Percentiles rank a stretch among this genome's conserved stretches.
phyloP scores from a whole-genome alignment of 2,113 vertebrate species.

The Daphoenositta chrysoptera region DNA sequence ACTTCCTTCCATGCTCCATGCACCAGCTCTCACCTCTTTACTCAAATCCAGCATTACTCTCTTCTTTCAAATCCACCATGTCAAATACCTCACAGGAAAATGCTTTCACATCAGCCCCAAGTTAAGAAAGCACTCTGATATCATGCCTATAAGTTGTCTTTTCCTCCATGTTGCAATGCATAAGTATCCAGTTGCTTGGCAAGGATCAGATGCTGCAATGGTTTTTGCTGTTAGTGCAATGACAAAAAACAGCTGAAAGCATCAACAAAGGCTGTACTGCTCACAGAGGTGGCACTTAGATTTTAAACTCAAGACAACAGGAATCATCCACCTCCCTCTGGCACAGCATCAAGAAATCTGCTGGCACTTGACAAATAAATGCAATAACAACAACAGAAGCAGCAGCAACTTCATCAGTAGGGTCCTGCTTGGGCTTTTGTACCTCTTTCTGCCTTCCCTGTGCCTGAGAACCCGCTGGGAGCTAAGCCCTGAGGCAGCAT shows the following conservation, averaged over 20 bases:
- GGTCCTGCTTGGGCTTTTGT: not conserved
- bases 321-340: not conserved
- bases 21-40: not conserved
- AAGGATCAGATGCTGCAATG: not conserved
- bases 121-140: not conserved
- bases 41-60: not conserved
- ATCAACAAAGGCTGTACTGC: not conserved
- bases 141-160: not conserved
- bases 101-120: not conserved
- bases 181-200: not conserved
- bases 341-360: not conserved
- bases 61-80: not conserved
- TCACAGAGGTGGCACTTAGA: not conserved
- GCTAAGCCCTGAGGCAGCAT: not conserved
- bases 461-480: not conserved
- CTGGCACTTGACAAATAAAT: not conserved
- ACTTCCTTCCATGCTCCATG: not conserved
- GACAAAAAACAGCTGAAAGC: not conserved
- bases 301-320: not conserved
- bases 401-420: not conserved
- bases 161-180: not conserved
- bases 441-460: not conserved
- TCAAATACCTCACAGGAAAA: not conserved
- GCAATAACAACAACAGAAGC: not conserved
- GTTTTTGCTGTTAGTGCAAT: accelerated